Evolutionary conservation across 37 sponge, comb jelly and placozoan species (phyloP), one percentile per base, ranked within the genome.

Genomic region (Cliona cf. orientalis): DNA sequence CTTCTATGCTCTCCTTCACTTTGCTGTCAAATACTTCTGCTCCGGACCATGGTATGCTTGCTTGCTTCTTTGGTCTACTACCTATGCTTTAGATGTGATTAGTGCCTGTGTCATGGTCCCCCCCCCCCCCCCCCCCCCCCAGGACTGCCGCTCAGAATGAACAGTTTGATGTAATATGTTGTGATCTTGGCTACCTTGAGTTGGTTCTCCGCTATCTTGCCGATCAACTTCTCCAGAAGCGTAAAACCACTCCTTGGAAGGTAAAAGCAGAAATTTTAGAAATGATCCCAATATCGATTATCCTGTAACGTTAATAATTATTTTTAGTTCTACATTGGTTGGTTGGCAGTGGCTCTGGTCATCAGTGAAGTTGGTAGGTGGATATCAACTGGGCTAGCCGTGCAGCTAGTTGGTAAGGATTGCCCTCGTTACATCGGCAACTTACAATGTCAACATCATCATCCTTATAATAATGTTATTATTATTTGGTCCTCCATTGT

Each of bases 281-380:
- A 29, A 9, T 59, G 4, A 59, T 59, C 12, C 4, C 5, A 59
- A 29, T 59, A 59, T 3, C 60, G 28, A 29, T 3, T 29, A 59
- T 9, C 60, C 60, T 29, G 23, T 12, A 59, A 25, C 60, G 23
- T 59, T 29, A 59, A 29, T 37, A 2, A 23, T 69, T 1, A 2
- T 69, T 11, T 37, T 1, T 42, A 81, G 81, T 81, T 81, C 71
- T 81, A 81, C 36, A 29, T 53, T 34, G 36, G 39, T 70, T 40
- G 81, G 22, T 37, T 81, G 44, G 46, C 42, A 0, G 45, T 71
- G 12, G 71, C 71, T 23, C 25, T 70, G 43, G 5, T 71, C 0
- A 57, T 78, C 33, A 14, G 37, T 12, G 40, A 58, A 21, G 41
- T 76, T 9, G 79, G 80, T 38, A 35, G 58, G 44, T 68, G 71